phyloP scores from a whole-genome alignment of 2,113 vertebrate species.

The rabbit (Oryctolagus cuniculus) region mOryCun1.1 NC_091436.1:149130501-149131000 shows the following conservation, averaged over 20 bases:
- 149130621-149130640: not conserved
- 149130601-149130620: not conserved
- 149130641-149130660: not conserved
- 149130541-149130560: not conserved
- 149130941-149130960: not conserved
- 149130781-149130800: not conserved
- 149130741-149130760: not conserved
- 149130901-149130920: not conserved
- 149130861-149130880: not conserved
- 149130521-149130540: conserved; percentile 23
- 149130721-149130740: not conserved
- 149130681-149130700: not conserved
- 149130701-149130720: not conserved
- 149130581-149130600: not conserved
- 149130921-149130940: not conserved
- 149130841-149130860: not conserved
- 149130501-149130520: not conserved
- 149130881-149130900: not conserved
- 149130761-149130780: too few relatives aligned
- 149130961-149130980: not conserved
- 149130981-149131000: not conserved
- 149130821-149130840: not conserved
- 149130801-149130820: not conserved
- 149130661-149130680: not conserved
- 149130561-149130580: not conserved